These are phyloP conservation scores for Sturnira hondurensis DNA, from an alignment of 2,113 vertebrate species.

Conservation along the genomic window DNA sequence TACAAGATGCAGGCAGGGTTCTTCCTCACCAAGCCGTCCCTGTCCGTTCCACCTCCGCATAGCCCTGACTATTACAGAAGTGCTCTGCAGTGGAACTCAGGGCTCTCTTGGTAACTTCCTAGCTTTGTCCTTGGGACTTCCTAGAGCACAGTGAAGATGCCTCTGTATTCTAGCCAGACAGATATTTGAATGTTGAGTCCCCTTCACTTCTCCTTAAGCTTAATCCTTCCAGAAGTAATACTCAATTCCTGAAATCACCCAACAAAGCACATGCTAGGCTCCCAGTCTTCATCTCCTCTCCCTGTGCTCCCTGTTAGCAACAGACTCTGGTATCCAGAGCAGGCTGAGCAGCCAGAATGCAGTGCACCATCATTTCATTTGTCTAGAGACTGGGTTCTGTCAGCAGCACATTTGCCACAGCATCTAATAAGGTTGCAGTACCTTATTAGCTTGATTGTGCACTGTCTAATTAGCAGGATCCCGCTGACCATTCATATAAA, in stretches of 20 bases:
- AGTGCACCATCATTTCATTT: background rate
- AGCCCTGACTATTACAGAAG: background rate
- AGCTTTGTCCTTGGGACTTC: background rate
- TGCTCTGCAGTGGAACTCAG: background rate
- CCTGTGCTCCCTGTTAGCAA: background rate
- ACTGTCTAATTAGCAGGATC: background rate
- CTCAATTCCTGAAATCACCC: background rate
- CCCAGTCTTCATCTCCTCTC: background rate
- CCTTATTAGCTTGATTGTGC: background rate
- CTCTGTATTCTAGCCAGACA: background rate
- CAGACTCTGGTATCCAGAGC: background rate
- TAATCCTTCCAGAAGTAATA: background rate
- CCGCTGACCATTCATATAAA: background rate
- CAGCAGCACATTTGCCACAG: too few species aligned
- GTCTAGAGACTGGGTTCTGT: background rate
- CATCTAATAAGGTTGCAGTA: background rate
- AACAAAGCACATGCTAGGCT: background rate
- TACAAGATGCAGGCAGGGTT: background rate
- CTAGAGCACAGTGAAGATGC: background rate
- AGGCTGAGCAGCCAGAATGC: background rate
- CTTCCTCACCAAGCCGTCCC: background rate
- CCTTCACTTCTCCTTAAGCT: background rate
- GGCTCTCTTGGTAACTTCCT: background rate
- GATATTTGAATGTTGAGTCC: background rate
- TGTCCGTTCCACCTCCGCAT: background rate